A percentile compares a stretch with the other conserved stretches of the same genome.
These are phyloP conservation scores for Rhopalosiphum nymphaeae DNA, from an alignment of 2,888 invertebrate genomes.

Conservation along the genomic window DNA sequence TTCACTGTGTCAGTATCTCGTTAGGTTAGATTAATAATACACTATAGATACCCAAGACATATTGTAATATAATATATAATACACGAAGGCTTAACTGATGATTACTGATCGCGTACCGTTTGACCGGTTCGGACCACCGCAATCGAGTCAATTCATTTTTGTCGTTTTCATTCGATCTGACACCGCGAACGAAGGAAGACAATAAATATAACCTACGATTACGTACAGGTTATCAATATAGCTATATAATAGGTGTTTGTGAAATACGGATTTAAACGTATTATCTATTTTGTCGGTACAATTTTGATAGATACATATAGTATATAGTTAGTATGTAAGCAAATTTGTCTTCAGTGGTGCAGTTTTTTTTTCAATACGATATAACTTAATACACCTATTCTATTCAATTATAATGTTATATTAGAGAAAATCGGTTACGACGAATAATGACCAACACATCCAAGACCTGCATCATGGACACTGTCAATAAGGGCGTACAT, in stretches of 20 bases:
- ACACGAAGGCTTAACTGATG: not conserved
- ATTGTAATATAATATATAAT: not conserved
- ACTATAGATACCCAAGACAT: not conserved
- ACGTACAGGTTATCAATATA: not conserved
- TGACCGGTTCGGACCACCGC: not conserved
- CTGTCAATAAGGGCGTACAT: constrained; percentile 44
- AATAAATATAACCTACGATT: not conserved
- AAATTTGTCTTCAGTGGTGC: not conserved
- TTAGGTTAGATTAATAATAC: not conserved
- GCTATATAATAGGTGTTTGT: not conserved
- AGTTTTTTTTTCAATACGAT: not conserved
- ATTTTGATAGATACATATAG: not conserved
- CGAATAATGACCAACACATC: not conserved
- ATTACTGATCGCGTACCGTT: not conserved
- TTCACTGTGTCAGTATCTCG: not conserved
- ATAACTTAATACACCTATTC: not conserved
- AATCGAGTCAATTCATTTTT: not conserved
- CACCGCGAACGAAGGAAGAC: not conserved
- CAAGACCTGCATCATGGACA: not conserved
- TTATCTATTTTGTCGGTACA: not conserved
- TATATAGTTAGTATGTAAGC: not conserved
- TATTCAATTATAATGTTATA: not conserved
- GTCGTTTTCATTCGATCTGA: constrained; percentile 2
- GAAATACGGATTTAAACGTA: not conserved
- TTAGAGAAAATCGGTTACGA: not conserved